Base-by-base conservation (phyloP, 1,140 invertebrate genomes). In the Drosophila erecta region DNA sequence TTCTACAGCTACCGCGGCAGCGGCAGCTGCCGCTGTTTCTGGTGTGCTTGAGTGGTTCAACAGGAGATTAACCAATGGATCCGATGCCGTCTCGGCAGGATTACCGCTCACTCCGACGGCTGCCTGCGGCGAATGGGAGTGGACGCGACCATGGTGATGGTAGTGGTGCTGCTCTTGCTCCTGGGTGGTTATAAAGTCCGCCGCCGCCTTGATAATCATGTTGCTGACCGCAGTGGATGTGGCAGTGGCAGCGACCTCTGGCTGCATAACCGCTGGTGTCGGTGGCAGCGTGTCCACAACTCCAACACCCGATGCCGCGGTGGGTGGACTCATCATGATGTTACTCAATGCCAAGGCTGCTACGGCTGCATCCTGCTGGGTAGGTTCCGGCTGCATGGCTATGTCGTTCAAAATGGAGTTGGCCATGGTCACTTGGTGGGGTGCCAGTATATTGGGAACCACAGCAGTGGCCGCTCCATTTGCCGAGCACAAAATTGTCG, bases 141-240 rank as follows among this genome's bases (percentile, higher is more conserved):
- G 62, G 10, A 59, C 11, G 15, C 69, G 70, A 1, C 51, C 41
- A 12, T 79, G 81, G 4, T 75, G 75, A n/a, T 87, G 84, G 11
- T 79, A 86, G 12, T 90, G 80, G 40, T 91, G 87, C 37, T 90
- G 87, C 43, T 84, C 76, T 65, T 91, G 86, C 24, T 94, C 93
- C 38, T 93, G 92, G 57, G 94, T 94, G 17, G 94, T 94, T 12
- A 94, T 92, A 66, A 95, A 94, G 91, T 95, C 94, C 0, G 94
- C 95, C 2, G 94, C 94, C 3, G 95, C 95, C 74, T 94, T 94
- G 22, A 95, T 91, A 57, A 95, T 93, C 92, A 95, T 94, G 41
- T 93, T 95, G 84, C 95, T 95, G 56, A 95, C 94, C 15, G 94
- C 94, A n/a, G 95, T 94, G 0, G 94, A 93, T 1, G 95, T 93